Percentiles rank a stretch among this genome's conserved stretches.
phyloP scores from a whole-genome alignment of 2,113 vertebrate species.

The Istiophorus platypterus region DNA sequence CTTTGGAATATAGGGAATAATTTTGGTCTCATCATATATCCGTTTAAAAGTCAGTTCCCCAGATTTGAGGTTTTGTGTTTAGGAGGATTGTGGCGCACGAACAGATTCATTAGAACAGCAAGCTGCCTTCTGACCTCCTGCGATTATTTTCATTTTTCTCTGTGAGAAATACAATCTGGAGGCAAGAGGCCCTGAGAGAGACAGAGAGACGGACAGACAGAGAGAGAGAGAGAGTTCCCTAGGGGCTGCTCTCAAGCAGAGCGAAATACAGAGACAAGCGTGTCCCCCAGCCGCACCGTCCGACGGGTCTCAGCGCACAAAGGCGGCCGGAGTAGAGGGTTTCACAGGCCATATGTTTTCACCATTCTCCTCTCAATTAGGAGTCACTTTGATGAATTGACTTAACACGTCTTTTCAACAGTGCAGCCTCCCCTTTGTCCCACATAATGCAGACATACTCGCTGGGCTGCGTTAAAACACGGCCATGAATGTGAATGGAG shows the following conservation, averaged over 20 bases:
- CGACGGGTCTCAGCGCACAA: constrained; percentile 76
- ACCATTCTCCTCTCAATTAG: constrained; percentile 94
- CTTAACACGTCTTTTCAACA: constrained; percentile 88
- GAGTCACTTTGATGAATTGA: constrained; percentile 98
- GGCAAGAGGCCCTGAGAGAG: neutral
- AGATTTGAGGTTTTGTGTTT: neutral
- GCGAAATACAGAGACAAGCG: constrained; percentile 91
- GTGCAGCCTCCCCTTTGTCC: constrained; percentile 78
- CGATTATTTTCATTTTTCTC: constrained; percentile 14
- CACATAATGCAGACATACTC: constrained; percentile 87
- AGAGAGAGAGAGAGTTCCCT: constrained; percentile 78
- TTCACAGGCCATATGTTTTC: constrained; percentile 87
- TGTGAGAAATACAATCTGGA: constrained; percentile 84
- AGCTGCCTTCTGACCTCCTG: constrained; percentile 1
- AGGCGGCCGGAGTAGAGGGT: constrained; percentile 9
- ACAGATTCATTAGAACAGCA: neutral
- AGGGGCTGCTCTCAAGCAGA: constrained; percentile 91
- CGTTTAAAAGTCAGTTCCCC: neutral
- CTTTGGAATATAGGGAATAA: neutral
- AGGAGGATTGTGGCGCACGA: neutral
- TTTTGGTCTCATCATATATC: neutral
- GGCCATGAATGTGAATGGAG: constrained; percentile 94
- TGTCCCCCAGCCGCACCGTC: constrained; percentile 68
- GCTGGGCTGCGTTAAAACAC: constrained; percentile 85
- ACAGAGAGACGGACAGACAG: neutral